These are phyloP conservation scores for Bombus terrestris DNA, from an alignment of 1,140 invertebrate genomes.

Conservation along the genomic window DNA sequence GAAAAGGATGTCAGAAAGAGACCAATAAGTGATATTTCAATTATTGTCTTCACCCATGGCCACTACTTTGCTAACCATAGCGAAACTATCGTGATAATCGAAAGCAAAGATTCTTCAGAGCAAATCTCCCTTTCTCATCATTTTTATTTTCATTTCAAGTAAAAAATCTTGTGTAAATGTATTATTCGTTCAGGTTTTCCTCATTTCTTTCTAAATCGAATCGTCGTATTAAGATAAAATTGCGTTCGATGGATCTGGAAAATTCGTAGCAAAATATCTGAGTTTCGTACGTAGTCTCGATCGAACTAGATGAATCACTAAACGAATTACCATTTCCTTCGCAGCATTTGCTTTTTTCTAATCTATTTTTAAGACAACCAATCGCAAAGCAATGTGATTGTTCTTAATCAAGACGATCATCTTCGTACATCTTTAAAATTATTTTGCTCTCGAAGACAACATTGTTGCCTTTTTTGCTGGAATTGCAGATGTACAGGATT, in stretches of 20 bases:
- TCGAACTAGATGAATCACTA: neutral
- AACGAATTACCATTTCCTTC: neutral
- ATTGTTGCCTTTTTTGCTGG: neutral
- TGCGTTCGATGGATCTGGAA: too few species aligned
- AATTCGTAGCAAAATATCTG: too few species aligned
- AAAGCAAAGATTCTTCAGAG: neutral
- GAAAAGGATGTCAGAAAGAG: neutral
- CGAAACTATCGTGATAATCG: neutral
- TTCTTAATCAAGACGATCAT: neutral
- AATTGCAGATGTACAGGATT: neutral
- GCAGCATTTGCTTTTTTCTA: neutral
- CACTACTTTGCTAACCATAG: neutral
- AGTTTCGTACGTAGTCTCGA: neutral
- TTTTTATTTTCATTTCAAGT: neutral
- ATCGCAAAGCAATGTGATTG: neutral
- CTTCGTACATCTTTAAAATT: neutral
- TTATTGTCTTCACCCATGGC: neutral
- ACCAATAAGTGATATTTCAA: neutral
- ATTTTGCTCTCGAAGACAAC: neutral
- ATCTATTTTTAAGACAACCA: neutral
- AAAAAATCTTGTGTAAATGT: neutral
- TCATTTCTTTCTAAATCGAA: too few species aligned
- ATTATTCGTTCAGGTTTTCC: too few species aligned
- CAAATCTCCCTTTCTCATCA: neutral
- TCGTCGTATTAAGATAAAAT: too few species aligned